phyloP scores from a whole-genome alignment of 1,140 invertebrate species.

The Coelopa frigida region DNA sequence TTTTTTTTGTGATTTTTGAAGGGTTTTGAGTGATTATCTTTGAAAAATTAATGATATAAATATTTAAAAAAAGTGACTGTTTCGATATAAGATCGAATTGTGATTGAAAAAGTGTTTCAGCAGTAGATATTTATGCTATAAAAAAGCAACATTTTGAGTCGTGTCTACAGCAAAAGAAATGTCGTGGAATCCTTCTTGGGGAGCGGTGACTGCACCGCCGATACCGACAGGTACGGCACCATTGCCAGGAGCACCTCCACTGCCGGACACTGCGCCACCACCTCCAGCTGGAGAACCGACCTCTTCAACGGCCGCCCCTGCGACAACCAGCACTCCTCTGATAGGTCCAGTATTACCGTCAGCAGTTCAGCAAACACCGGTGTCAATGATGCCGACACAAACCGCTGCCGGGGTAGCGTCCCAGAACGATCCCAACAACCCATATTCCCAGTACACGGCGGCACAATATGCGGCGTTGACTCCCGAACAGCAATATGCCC shows the following conservation, averaged over 20 bases:
- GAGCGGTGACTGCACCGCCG: no score
- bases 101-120: no score
- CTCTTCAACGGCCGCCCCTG: not conserved
- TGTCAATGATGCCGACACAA: not conserved
- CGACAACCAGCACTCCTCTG: no score
- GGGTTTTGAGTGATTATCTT: no score
- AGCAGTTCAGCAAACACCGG: not conserved
- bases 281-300: not conserved
- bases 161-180: no score
- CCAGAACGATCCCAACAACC: slow-evolving; percentile 24
- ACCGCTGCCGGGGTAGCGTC: not conserved
- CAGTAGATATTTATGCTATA: no score
- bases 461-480: slow-evolving; percentile 60
- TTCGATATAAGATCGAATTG: no score
- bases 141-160: no score
- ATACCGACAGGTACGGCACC: slow-evolving; percentile 19
- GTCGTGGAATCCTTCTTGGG: no score
- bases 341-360: not conserved
- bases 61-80: no score
- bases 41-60: no score
- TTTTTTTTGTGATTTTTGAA: no score
- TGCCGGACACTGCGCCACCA: not conserved
- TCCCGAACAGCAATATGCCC: slow-evolving; percentile 34
- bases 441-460: slow-evolving; percentile 53
- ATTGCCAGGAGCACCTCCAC: slow-evolving; percentile 1